Evolutionary conservation across 2,888 invertebrate species (phyloP).

Genomic region (Melanchra persicariae): DNA sequence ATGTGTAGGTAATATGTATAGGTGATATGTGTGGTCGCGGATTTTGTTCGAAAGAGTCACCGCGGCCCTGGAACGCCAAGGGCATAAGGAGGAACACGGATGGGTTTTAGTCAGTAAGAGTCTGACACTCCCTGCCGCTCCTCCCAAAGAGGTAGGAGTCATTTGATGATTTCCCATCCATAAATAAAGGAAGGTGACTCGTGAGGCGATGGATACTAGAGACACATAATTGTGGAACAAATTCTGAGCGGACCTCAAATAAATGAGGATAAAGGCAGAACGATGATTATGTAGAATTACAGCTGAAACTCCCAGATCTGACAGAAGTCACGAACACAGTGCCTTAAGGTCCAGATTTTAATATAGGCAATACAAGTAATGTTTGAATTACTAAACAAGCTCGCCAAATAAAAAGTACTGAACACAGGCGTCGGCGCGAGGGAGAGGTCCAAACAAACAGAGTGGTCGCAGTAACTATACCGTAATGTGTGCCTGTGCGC

Average conservation of each 20-base stretch:
- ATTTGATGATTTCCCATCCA: no score
- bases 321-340: not conserved
- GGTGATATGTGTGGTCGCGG: no score
- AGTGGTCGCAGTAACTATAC: conserved; percentile 40
- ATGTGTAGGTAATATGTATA: no score
- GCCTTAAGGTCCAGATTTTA: not conserved
- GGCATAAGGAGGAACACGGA: no score
- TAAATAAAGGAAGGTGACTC: no score
- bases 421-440: conserved; percentile 57
- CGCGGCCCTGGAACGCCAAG: no score
- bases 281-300: not conserved
- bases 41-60: no score
- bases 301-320: not conserved
- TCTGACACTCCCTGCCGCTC: no score
- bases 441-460: conserved; percentile 69
- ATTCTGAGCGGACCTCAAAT: not conserved
- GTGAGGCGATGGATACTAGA: no score
- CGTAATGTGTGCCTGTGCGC: conserved; percentile 63
- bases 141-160: no score
- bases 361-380: conserved; percentile 8
- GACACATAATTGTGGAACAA: not conserved
- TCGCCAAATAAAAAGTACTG: conserved; percentile 54
- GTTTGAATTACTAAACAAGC: conserved; percentile 34
- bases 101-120: no score
- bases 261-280: not conserved